Evolutionary conservation across 2,113 vertebrate species (phyloP).

Genomic region (Dasyornis broadbenti): DNA sequence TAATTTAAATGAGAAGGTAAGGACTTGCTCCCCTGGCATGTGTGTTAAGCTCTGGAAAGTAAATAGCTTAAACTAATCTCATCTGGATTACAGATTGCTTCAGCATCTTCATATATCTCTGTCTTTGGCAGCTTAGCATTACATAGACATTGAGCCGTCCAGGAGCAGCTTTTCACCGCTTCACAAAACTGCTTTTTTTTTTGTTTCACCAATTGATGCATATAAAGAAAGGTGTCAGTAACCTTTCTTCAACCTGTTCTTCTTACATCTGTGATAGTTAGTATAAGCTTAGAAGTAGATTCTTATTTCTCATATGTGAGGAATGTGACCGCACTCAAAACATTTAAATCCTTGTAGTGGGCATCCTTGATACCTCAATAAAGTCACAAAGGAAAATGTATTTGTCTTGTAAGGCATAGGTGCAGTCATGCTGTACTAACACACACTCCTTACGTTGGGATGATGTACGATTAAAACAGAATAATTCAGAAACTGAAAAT

Average conservation of each 20-base stretch:
- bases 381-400: neutral
- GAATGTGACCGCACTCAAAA: neutral
- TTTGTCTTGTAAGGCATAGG: neutral
- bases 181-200: neutral
- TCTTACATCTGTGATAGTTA: neutral
- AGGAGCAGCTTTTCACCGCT: neutral
- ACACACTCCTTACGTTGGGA: neutral
- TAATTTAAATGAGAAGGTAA: neutral
- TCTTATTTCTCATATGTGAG: neutral
- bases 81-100: neutral
- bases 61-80: neutral
- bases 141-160: neutral
- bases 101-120: neutral
- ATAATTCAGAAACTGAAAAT: neutral
- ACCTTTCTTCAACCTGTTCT: neutral
- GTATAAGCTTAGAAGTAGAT: neutral
- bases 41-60: neutral
- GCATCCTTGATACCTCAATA: neutral
- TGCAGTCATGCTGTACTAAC: neutral
- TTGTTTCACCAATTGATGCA: neutral
- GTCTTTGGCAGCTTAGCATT: neutral
- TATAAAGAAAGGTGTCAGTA: neutral
- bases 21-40: neutral
- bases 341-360: neutral
- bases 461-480: neutral